phyloP scores from a whole-genome alignment of 1,140 invertebrate species.

The Nomia melanderi region DNA sequence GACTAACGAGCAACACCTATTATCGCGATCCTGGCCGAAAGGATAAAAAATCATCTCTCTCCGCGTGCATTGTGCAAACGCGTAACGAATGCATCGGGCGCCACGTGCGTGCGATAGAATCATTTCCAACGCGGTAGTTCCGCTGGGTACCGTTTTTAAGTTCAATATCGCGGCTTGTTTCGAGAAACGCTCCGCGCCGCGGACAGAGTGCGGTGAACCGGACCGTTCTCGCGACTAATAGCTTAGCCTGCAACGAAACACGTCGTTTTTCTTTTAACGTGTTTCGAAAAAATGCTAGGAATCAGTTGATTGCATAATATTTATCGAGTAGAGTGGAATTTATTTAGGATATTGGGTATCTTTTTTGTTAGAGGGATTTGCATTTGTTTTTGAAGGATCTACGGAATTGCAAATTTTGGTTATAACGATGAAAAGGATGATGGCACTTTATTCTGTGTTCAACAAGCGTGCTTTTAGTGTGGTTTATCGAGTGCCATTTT shows the following conservation, averaged over 20 bases:
- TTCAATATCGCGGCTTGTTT: background rate
- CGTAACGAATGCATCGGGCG: constrained; percentile 4
- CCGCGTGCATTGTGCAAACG: constrained; percentile 5
- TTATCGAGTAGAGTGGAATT: no score
- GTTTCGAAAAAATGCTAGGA: no score
- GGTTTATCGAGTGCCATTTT: no score
- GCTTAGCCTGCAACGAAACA: background rate
- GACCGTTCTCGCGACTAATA: background rate
- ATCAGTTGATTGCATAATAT: no score
- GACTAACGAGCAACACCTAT: constrained; percentile 1
- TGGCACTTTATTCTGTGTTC: no score
- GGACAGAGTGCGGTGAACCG: no score
- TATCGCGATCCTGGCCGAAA: background rate
- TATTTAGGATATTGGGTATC: no score
- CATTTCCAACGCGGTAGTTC: background rate
- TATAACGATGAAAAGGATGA: no score
- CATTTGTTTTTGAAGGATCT: no score
- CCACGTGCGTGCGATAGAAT: constrained; percentile 18
- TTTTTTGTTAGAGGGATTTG: no score
- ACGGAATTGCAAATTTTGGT: no score
- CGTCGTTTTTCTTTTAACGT: background rate
- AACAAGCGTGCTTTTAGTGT: no score
- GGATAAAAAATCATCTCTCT: background rate
- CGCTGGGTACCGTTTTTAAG: background rate
- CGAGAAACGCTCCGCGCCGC: background rate